Evolutionary conservation across 1,140 invertebrate species (phyloP).

Genomic region (Pseudobourletiella spinata): DNA sequence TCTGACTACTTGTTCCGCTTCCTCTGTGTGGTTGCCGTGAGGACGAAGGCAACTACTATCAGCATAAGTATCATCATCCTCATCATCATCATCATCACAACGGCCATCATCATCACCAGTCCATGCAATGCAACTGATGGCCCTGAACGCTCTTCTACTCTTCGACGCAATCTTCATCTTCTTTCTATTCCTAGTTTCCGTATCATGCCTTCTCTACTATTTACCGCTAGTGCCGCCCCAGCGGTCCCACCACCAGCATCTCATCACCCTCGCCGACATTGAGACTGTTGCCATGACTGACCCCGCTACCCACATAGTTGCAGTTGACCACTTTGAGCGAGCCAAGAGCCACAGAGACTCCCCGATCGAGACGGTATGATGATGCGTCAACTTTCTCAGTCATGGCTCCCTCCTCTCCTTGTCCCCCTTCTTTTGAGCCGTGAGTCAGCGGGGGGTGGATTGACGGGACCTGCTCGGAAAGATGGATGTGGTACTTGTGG

Average conservation of each 20-base stretch:
- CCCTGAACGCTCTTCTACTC: slow-evolving; percentile 73
- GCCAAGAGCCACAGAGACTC: slow-evolving; percentile 19
- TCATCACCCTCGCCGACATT: slow-evolving; percentile 22
- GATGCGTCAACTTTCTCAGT: slow-evolving; percentile 1
- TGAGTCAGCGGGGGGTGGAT: no score
- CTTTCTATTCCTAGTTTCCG: slow-evolving; percentile 68
- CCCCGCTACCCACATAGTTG: slow-evolving; percentile 32
- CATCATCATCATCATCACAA: slow-evolving; percentile 1
- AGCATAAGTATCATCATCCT: no score
- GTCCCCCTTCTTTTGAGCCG: no score
- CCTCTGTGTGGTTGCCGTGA: background rate
- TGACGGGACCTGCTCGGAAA: no score
- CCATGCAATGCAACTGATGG: slow-evolving; percentile 60
- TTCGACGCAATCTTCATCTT: slow-evolving; percentile 76
- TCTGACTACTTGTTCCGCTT: background rate
- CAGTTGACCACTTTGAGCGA: slow-evolving; percentile 11
- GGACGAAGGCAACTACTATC: background rate
- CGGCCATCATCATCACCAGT: background rate
- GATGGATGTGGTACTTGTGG: no score
- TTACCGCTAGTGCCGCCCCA: slow-evolving; percentile 48
- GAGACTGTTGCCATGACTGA: slow-evolving; percentile 23
- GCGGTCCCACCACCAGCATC: slow-evolving; percentile 29
- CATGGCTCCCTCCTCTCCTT: background rate
- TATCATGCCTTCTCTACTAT: slow-evolving; percentile 69
- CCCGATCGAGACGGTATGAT: slow-evolving; percentile 31